These are phyloP conservation scores for Enteromius treurensis DNA, from an alignment of 2,797 vertebrate genomes.

Conservation along the genomic window DNA sequence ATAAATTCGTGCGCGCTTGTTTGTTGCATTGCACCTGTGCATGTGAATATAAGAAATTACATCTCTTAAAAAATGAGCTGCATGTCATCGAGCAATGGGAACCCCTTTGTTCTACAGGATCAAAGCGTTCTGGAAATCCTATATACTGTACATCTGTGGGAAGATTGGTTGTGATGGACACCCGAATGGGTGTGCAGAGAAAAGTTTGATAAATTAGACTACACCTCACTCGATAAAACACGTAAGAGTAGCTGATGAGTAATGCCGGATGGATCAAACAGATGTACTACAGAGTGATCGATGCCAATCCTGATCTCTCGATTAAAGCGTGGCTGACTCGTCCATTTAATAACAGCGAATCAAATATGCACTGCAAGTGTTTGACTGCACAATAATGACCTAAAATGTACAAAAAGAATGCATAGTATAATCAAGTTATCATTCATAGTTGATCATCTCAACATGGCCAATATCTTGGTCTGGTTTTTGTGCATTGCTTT, in stretches of 20 bases:
- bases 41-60: neutral
- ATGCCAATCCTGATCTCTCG: neutral
- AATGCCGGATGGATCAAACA: neutral
- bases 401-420: neutral
- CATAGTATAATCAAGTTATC: neutral
- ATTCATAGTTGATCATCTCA: neutral
- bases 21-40: neutral
- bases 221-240: neutral
- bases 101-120: neutral
- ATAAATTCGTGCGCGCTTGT: neutral
- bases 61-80: neutral
- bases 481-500: neutral
- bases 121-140: neutral
- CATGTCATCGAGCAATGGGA: neutral
- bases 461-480: neutral
- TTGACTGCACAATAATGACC: neutral
- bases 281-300: neutral
- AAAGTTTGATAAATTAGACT: neutral
- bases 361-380: neutral
- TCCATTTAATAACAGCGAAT: neutral
- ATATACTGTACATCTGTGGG: neutral
- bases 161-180: neutral
- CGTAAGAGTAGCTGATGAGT: neutral
- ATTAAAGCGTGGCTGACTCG: neutral
- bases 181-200: too few species aligned